Conservation (phyloP, 2,797 vertebrate genomes). For the Hippocampus kuda region DNA sequence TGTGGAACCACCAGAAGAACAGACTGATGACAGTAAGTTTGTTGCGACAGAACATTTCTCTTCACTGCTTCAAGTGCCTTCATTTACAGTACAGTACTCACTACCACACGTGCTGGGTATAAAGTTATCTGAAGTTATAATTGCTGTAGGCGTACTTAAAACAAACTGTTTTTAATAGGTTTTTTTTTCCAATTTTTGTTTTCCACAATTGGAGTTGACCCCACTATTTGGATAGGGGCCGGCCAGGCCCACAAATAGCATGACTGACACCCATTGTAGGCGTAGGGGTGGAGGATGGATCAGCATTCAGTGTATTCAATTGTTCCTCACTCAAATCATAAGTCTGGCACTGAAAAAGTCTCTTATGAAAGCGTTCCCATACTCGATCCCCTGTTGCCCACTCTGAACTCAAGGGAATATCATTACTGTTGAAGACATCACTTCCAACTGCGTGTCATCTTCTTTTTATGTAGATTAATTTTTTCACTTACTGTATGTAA, state of each 20-base stretch:
- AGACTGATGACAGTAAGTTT: slow-evolving; percentile 73
- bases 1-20: slow-evolving; percentile 82
- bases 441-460: background rate
- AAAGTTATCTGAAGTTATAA: background rate
- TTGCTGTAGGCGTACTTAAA: background rate
- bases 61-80: slow-evolving; percentile 1
- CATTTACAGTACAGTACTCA: background rate
- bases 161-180: slow-evolving; percentile 14
- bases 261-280: too few relatives aligned
- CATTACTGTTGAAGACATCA: background rate
- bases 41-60: slow-evolving; percentile 2
- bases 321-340: background rate
- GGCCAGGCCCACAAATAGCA: too few relatives aligned
- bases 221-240: too few relatives aligned
- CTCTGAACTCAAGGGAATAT: background rate
- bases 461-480: background rate
- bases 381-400: background rate
- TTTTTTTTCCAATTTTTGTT: background rate
- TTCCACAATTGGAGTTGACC: too few relatives aligned
- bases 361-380: background rate
- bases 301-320: background rate
- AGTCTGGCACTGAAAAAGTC: background rate
- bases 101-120: too few relatives aligned
- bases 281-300: background rate
- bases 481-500: background rate